A percentile compares a stretch with the other conserved stretches of the same genome.
Evolutionary conservation across 2,888 invertebrate genomes (phyloP).

Genomic region (Drosophila barbarae): DNA sequence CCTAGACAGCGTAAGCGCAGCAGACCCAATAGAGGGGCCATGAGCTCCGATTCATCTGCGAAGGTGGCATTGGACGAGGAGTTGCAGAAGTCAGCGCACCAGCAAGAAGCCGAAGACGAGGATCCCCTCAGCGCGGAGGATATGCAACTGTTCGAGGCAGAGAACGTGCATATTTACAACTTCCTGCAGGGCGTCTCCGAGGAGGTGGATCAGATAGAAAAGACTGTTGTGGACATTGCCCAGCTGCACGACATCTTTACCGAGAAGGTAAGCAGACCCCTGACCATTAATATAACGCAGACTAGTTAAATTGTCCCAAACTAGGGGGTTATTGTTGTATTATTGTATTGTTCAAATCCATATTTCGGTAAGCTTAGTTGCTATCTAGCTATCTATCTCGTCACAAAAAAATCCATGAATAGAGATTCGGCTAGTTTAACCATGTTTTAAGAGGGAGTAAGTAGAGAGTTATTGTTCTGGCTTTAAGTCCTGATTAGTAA

Average conservation of each 20-base stretch:
- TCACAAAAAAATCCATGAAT: slow-evolving; percentile 1
- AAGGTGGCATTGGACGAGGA: slow-evolving; percentile 78
- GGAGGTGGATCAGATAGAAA: slow-evolving; percentile 93
- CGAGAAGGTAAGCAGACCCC: slow-evolving; percentile 84
- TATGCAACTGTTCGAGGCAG: slow-evolving; percentile 94
- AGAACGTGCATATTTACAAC: slow-evolving; percentile 92
- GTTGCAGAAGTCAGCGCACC: slow-evolving; percentile 73
- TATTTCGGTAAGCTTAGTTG: slow-evolving; percentile 1
- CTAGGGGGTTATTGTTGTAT: slow-evolving; percentile 2
- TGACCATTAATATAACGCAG: background rate
- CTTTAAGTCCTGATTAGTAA: slow-evolving; percentile 7
- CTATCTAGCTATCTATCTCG: slow-evolving; percentile 11
- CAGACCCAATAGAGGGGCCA: slow-evolving; percentile 7
- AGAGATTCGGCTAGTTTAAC: slow-evolving; percentile 7
- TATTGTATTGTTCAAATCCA: slow-evolving; percentile 14
- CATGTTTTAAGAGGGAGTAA: slow-evolving; percentile 1
- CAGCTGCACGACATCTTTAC: slow-evolving; percentile 97
- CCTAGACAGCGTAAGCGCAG: slow-evolving; percentile 55
- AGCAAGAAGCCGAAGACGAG: slow-evolving; percentile 72
- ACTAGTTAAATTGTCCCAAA: background rate
- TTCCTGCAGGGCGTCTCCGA: slow-evolving; percentile 93
- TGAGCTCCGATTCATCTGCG: slow-evolving; percentile 55
- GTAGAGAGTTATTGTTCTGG: slow-evolving; percentile 8
- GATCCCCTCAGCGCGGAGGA: slow-evolving; percentile 89
- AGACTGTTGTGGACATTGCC: slow-evolving; percentile 96